Base-by-base conservation (phyloP, 2,797 vertebrate genomes). In the Ceyx erithaca region DNA sequence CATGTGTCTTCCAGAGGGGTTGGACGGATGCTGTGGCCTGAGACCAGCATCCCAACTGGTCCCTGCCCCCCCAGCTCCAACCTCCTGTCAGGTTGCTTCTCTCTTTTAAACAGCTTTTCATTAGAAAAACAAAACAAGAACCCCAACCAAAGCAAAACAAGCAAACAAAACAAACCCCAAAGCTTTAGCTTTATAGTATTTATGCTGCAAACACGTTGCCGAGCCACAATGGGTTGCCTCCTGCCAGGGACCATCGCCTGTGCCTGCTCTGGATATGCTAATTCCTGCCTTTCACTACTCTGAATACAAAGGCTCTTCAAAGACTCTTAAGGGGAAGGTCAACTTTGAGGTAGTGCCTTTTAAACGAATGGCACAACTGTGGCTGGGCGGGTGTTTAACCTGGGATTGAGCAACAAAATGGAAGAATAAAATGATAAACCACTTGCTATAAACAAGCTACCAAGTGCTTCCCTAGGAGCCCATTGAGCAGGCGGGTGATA, bases 281-380 rank as follows among this genome's bases (percentile, higher is more conserved):
- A 69, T 21, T 71, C 61, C 22, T 23, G 5, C 15, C 69, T 68
- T 59, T 41, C n/a, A 82, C 26, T 80, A 69, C 63, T 85, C 79
- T 61, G 48, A 82, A 72, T 72, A 35, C 63, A 67, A 43, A 72
- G 67, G 81, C 41, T 79, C 69, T 88, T 91, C 48, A 91, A 94
- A 89, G 77, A 28, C 28, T 68, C 92, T 79, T 87, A 85, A 93
- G 78, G 37, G 54, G 52, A 80, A 96, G 85, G 85, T 90, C 85
- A 93, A 10, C 28, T 92, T 93, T 92, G 89, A 94, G 84, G 71
- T 77, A 67, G 72, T 22, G 20, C 52, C 57, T 67, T 52, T 71
- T 90, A 88, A 94, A 64, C 59, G 82, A 78, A 91, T 19, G 59
- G 87, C 88, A 88, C 66, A 63, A 67, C 43, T 75, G 87, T 80